Evolutionary conservation across 2,888 invertebrate genomes (phyloP).

Genomic region (Dendrolimus houi): DNA sequence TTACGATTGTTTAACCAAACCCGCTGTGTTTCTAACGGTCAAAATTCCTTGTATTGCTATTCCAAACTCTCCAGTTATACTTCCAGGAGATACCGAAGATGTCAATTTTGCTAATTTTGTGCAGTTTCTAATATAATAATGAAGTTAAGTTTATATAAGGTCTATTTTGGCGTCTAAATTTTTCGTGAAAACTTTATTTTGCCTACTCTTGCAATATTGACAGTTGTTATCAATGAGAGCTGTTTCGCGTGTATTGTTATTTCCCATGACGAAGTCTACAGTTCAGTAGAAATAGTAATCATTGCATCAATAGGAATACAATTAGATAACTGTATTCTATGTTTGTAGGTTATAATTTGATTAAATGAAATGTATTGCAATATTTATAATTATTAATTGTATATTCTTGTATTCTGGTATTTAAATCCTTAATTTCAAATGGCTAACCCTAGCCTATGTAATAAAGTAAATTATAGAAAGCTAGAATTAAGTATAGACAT

Average conservation of each 20-base stretch:
- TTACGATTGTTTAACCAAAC: neutral
- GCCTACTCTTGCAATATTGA: conserved; percentile 1
- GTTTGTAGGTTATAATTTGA: too few species aligned
- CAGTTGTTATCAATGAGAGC: conserved; percentile 8
- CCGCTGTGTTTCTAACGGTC: neutral
- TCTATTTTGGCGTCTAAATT: neutral
- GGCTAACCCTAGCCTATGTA: too few species aligned
- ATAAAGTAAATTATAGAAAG: too few species aligned
- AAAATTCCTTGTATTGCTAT: neutral
- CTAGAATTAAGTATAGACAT: too few species aligned
- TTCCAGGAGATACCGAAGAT: neutral
- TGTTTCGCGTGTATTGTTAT: conserved; percentile 16
- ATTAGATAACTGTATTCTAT: too few species aligned
- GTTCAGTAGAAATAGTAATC: too few species aligned
- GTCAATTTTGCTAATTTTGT: neutral
- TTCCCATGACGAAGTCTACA: neutral
- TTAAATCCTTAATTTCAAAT: too few species aligned
- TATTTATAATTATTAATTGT: too few species aligned
- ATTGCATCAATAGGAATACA: too few species aligned
- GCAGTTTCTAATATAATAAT: neutral
- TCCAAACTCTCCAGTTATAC: neutral
- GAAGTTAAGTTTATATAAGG: neutral
- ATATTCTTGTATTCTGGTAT: too few species aligned
- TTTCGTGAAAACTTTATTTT: neutral
- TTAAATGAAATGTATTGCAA: too few species aligned